Conservation (phyloP, 2,888 invertebrate species). For the Rhopalosiphum nymphaeae region DNA sequence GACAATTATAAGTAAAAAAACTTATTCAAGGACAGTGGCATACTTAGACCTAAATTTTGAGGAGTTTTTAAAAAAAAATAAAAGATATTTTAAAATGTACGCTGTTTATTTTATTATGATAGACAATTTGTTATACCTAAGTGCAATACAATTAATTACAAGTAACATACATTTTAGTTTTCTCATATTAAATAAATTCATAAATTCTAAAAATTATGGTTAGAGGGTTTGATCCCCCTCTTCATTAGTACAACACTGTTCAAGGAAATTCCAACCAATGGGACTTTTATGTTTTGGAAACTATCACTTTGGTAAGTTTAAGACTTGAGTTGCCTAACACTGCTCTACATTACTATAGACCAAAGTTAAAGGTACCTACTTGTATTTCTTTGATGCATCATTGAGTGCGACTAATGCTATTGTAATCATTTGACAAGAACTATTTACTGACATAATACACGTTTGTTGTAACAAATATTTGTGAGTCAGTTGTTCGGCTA, state of each 20-base stretch:
- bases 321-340: background rate
- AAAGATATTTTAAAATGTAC: no score
- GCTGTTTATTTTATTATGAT: no score
- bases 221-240: no score
- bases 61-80: no score
- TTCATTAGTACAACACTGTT: no score
- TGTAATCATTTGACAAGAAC: constrained; percentile 59
- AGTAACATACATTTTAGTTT: no score
- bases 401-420: constrained; percentile 13
- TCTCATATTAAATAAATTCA: no score
- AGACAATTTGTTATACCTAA: no score
- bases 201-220: no score
- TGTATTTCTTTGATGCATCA: constrained; percentile 43
- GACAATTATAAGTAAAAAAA: background rate
- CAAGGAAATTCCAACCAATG: background rate
- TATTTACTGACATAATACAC: constrained; percentile 30
- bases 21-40: background rate
- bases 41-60: no score
- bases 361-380: background rate
- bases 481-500: constrained; percentile 30
- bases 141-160: no score
- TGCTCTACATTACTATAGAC: background rate
- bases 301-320: background rate
- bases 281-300: background rate
- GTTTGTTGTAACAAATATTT: constrained; percentile 51